Evolutionary conservation across 1,140 invertebrate genomes (phyloP), one percentile per base, ranked within the genome.

Genomic region (Saxidomus purpurata): DNA sequence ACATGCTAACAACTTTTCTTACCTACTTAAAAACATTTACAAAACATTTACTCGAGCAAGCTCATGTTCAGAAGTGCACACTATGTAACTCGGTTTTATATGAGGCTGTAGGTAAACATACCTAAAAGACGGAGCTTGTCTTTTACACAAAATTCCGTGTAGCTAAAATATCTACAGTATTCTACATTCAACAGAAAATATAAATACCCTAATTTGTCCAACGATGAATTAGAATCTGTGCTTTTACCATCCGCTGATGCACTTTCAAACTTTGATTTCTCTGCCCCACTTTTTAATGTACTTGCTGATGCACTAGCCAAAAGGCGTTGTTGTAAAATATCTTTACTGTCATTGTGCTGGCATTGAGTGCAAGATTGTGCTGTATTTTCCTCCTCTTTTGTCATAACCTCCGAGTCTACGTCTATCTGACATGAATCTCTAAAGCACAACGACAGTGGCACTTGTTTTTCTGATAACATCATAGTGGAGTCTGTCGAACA

Each of bases 221-320:
- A 19, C 17, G 59, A 28, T 31, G 52, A 36, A 34, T 17, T 36
- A 8, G 49, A 55, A 34, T 34, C 77, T 55, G 77, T 36, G 28
- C 77, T 80, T 55, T 80, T 80, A 34, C 15, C 17, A 55, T 80
- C 49, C 4, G 77, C 47, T 25, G 77, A 80, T 22, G 77, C 36
- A 76, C 71, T 76, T 49, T 63, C 25, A 25, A 63, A 28, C 28
- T 47, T 40, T 76, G 22, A 47, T 19, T 49, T 40, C 22, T 40
- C 34, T 0, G 22, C 25, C 2, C 40, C 22, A 19, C 40, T 47
- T 76, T 76, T 49, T 49, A 76, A 25, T 47, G 71, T 76, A 25
- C 40, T 8, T 3, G 38, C 11, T 15, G 67, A 71, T 11, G 34
- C 3, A 49, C 71, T 49, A 1, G 2, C n/a, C 15, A 63, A 63